Evolutionary conservation across 2,113 vertebrate species (phyloP), one percentile per base, ranked within the genome.

Genomic region (Centropristis striata): DNA sequence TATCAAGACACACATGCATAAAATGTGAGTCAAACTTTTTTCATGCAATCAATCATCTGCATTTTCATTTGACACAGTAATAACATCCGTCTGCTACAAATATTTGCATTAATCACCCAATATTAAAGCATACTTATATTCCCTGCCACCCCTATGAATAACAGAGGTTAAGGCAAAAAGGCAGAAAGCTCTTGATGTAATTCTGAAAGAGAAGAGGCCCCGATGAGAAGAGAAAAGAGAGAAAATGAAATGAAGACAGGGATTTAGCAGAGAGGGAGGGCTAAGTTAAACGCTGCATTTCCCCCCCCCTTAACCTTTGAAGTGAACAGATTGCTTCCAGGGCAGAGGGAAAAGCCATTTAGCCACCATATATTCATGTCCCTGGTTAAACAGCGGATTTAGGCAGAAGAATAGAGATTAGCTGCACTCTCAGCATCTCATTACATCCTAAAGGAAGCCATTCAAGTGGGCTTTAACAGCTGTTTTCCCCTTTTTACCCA

Each of bases 241-340:
- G 68, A 69, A 60, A 94, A 94, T 93, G 89, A 93, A 94, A 96
- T 94, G 94, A 95, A 95, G 72, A 84, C 68, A 57, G 64, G 39
- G 87, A 65, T 73, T 74, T 75, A 95, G 71, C 28, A 11, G 86
- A n/a, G 90, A 75, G 76, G 94, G 91, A 88, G 93, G 81, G 80
- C 64, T 20, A 70, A 95, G 95, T 94, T 95, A 96, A 96, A 96
- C 92, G 94, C 77, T 63, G 91, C 75, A 58, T 9, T 12, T 10
- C 7, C 60, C 37, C 21, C 20, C 72, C 53, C 65, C 13, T 59
- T 53, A 64, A 74, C 78, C 84, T 91, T 93, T 93, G 90, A 93
- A 92, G 90, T 92, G 81, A 90, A 91, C 81, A 84, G 82, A 92
- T 86, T 92, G 85, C 85, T 91, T 92, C 85, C 90, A 88, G 84